Base-by-base conservation (phyloP, 2,113 vertebrate genomes). In the Romanogobio albipinnatus region DNA sequence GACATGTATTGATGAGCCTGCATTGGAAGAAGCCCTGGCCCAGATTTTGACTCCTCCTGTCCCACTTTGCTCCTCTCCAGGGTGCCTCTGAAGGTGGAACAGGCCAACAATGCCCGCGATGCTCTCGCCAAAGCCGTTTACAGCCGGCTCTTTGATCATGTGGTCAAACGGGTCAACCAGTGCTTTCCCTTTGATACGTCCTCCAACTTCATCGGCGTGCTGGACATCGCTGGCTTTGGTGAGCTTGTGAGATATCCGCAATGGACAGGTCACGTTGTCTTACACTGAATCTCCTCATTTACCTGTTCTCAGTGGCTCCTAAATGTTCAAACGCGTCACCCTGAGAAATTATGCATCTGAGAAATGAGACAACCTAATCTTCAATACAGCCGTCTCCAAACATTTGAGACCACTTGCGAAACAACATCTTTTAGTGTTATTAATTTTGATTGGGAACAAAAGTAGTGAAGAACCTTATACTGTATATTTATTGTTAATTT, bases 141-240 rank as follows among this genome's bases (percentile, higher is more conserved):
- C 81, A 98, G 98, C 91, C 95, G 97, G 59, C 96, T 99, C 64
- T 99, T 99, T 68, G 98, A 99, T 91, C 98, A 99, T 1, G 98
- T 99, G 88, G 98, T 99, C 36, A 97, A 96, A 85, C 95, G 98
- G 71, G 98, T 99, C 53, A 99, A 99, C 91, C 96, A 97, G 83
- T 99, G 98, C 89, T 99, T 99, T 89, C 98, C 98, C 66, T 99
- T 99, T 88, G 91, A 98, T 91, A 94, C 93, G 0, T 99, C 98
- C 9, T 95, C 95, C 68, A 97, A 93, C 93, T 99, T 99, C 92
- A 99, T 99, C 79, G 98, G 98, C 2, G 98, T 99, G 86, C 90
- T 99, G 90, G 98, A 99, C 92, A 99, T 99, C 84, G 98, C 98
- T 90, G 98, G 98, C 1, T 99, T 99, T 91, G 98, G 98, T 99